phyloP scores from a whole-genome alignment of 2,797 vertebrate species.

The Aulostomus chinensis region DNA sequence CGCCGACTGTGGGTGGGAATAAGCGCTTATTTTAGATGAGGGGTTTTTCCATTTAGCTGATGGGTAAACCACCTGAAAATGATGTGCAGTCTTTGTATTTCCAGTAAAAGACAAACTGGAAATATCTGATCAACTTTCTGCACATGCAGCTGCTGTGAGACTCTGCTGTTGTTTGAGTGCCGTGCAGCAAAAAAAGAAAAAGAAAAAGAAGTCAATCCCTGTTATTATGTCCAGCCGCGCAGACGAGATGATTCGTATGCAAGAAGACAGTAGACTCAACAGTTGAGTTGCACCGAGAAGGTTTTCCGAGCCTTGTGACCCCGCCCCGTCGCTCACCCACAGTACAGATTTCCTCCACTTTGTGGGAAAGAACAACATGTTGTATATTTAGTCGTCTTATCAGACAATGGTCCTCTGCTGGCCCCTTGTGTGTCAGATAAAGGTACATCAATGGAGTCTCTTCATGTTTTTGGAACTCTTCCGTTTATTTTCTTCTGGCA shows the following conservation, averaged over 20 bases:
- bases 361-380: constrained; percentile 70
- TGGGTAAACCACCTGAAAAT: constrained; percentile 3
- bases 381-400: constrained; percentile 68
- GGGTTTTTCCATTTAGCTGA: constrained; percentile 34
- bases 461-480: constrained; percentile 19
- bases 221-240: constrained; percentile 71
- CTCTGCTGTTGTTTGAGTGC: constrained; percentile 37
- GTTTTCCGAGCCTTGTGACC: constrained; percentile 26
- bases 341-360: constrained; percentile 66
- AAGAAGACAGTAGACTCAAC: constrained; percentile 62
- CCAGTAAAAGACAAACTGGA: constrained; percentile 25
- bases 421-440: constrained; percentile 57
- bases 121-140: constrained; percentile 20
- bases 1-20: constrained; percentile 5
- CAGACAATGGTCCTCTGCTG: constrained; percentile 43
- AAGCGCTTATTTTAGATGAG: constrained; percentile 10
- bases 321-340: constrained; percentile 24
- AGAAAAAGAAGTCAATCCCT: constrained; percentile 60
- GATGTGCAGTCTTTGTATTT: constrained; percentile 29
- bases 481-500: constrained; percentile 27
- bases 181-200: constrained; percentile 31
- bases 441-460: constrained; percentile 58
- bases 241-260: constrained; percentile 59
- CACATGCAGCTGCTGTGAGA: constrained; percentile 14
- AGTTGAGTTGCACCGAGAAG: constrained; percentile 52